phyloP scores from a whole-genome alignment of 1,140 invertebrate species.

The Heliconius hermathena region DNA sequence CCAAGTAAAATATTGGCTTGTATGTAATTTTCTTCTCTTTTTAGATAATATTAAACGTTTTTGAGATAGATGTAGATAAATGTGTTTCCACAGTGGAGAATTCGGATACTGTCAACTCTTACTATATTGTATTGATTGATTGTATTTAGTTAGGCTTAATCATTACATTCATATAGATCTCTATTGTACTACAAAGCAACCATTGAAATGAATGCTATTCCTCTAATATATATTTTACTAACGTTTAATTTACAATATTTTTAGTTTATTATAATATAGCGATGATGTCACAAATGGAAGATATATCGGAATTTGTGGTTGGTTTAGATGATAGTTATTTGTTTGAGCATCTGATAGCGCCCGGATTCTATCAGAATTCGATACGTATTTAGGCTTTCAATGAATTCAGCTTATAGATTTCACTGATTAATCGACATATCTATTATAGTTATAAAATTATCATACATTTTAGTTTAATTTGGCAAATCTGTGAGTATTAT shows the following conservation, averaged over 20 bases:
- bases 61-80: not conserved
- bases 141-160: too few relatives aligned
- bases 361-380: too few relatives aligned
- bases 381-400: not conserved
- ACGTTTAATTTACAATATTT: too few relatives aligned
- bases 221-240: too few relatives aligned
- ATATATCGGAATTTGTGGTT: too few relatives aligned
- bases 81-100: not conserved
- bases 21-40: not conserved
- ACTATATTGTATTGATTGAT: too few relatives aligned
- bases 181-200: too few relatives aligned
- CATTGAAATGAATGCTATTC: too few relatives aligned
- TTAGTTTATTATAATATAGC: too few relatives aligned
- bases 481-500: not conserved
- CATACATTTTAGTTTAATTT: not conserved
- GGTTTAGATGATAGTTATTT: constrained; percentile 2
- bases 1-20: not conserved
- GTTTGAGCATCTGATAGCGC: not conserved
- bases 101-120: too few relatives aligned
- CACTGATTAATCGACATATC: not conserved
- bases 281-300: too few relatives aligned
- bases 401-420: not conserved
- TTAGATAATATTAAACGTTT: not conserved
- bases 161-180: too few relatives aligned
- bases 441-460: not conserved